Conservation (phyloP, 2,113 vertebrate genomes). For the Mormoops blainvillei region DNA sequence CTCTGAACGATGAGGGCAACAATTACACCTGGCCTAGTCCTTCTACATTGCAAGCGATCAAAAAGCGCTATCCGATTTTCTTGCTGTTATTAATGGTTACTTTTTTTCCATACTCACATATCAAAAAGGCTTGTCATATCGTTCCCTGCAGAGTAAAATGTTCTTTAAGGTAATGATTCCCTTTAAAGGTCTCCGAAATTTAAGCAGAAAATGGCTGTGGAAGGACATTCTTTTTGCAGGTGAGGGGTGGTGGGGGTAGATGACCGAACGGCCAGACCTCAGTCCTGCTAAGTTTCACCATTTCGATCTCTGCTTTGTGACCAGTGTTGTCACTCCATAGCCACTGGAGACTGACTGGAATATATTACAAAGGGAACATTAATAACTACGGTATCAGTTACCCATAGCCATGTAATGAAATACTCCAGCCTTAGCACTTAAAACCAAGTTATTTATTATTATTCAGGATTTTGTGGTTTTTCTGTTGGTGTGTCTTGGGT, state of each 20-base stretch:
- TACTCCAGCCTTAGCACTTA: background rate
- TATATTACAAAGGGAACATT: background rate
- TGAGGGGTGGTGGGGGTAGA: background rate
- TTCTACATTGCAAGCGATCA: background rate
- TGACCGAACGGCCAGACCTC: background rate
- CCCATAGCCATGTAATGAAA: background rate
- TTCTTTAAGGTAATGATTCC: background rate
- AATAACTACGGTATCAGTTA: background rate
- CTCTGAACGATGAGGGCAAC: background rate
- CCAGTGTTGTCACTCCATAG: background rate
- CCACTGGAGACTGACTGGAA: background rate
- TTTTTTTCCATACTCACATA: background rate
- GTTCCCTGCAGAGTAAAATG: background rate
- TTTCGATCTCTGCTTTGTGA: background rate
- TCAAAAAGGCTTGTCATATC: background rate
- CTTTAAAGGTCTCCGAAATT: background rate
- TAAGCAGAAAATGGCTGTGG: background rate
- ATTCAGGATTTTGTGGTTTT: background rate
- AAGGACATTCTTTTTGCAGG: background rate
- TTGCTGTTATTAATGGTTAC: background rate
- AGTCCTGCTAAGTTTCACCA: background rate
- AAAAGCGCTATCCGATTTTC: background rate
- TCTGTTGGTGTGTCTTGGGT: background rate
- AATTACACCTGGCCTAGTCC: background rate
- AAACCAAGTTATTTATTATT: background rate